phyloP scores from a whole-genome alignment of 2,797 vertebrate genomes.

The Pangasius djambal region DNA sequence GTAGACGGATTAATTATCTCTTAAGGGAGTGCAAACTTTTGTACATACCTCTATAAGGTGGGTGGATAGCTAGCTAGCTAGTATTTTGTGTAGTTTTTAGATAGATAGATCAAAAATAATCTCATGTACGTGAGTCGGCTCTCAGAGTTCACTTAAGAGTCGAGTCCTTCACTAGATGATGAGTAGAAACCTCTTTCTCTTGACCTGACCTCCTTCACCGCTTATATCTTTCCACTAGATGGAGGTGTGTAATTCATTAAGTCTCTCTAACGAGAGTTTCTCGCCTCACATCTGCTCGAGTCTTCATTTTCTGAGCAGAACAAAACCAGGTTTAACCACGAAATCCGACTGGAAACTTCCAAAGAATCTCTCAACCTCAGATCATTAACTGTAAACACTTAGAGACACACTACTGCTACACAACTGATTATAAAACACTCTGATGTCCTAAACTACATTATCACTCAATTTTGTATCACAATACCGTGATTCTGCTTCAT shows the following conservation, averaged over 20 bases:
- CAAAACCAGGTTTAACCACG: neutral
- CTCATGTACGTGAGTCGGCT: neutral
- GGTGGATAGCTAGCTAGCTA: neutral
- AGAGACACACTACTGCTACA: neutral
- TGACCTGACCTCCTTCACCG: neutral
- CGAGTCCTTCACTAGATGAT: neutral
- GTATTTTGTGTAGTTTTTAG: too few relatives aligned
- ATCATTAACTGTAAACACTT: neutral
- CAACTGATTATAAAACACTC: neutral
- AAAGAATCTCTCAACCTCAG: neutral
- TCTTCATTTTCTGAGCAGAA: neutral
- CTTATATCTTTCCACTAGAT: slow-evolving; percentile 13
- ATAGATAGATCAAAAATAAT: neutral
- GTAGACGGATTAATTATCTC: neutral
- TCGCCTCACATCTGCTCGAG: neutral
- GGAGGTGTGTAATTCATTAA: slow-evolving; percentile 3
- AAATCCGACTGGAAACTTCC: slow-evolving; percentile 3
- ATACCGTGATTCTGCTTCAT: too few relatives aligned
- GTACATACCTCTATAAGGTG: neutral
- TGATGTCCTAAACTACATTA: neutral
- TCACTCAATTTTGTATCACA: neutral
- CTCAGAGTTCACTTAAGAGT: neutral
- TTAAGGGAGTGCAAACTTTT: neutral
- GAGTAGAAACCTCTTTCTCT: neutral
- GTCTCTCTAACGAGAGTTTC: neutral